Conservation (phyloP, 2,797 vertebrate species). For the Carduelis carduelis region DNA sequence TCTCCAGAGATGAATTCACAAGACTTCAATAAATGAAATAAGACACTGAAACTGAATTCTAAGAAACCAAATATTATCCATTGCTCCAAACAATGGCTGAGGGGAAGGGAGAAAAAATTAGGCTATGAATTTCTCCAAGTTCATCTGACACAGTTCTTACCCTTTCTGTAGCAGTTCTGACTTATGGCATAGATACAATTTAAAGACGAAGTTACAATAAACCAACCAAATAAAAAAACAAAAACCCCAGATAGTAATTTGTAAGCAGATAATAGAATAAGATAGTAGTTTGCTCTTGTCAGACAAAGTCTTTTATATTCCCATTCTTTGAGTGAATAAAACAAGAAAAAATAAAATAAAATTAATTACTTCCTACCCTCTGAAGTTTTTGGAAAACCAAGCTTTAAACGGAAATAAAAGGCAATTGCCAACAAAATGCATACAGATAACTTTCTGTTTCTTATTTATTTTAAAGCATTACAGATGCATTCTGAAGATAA, state of each 20-base stretch:
- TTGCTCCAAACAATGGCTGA: neutral
- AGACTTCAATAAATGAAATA: neutral
- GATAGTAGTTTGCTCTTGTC: neutral
- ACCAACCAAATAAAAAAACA: rapidly evolving
- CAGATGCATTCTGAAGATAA: constrained; percentile 62
- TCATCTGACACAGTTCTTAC: neutral
- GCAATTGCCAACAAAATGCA: neutral
- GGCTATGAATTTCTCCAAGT: neutral
- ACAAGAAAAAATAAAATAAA: neutral
- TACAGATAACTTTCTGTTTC: constrained; percentile 36
- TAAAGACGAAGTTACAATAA: neutral
- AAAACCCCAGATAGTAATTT: neutral
- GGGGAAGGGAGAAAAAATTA: neutral
- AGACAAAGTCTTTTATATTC: neutral
- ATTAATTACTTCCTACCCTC: neutral
- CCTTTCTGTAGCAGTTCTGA: neutral
- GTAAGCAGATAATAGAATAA: neutral
- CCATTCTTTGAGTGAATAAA: neutral
- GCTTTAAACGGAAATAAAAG: neutral
- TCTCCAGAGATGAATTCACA: neutral
- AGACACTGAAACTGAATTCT: neutral
- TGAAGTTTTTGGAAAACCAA: neutral
- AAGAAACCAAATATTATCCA: neutral
- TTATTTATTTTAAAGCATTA: constrained; percentile 66
- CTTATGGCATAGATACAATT: neutral